phyloP scores from a whole-genome alignment of 2,797 vertebrate genomes.

The Lepus oiostolus region DNA sequence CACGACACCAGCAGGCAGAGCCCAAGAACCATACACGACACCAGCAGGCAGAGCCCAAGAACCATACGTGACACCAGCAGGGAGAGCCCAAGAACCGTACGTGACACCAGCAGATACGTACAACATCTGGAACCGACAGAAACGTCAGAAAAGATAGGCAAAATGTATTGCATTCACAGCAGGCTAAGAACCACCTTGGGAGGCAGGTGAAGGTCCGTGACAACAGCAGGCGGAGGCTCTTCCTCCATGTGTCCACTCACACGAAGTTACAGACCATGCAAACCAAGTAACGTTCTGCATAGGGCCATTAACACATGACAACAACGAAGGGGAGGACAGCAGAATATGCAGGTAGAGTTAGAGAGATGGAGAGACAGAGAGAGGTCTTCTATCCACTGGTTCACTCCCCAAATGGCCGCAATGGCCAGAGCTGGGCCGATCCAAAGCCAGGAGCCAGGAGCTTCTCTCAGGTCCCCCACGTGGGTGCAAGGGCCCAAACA shows the following conservation, averaged over 20 bases:
- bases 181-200: not conserved
- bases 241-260: not conserved
- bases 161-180: not conserved
- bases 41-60: not conserved
- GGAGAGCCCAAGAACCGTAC: not conserved
- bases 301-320: not conserved
- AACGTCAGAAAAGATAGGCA: not conserved
- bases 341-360: not conserved
- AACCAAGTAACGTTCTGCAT: not conserved
- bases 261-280: not conserved
- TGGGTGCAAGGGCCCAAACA: no score
- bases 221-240: not conserved
- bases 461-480: no score
- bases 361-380: no score
- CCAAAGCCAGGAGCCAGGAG: no score
- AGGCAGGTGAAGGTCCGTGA: not conserved
- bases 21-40: not conserved
- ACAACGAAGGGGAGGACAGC: not conserved
- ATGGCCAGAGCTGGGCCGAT: no score
- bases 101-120: not conserved
- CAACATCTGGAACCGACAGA: not conserved
- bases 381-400: no score
- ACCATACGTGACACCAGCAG: not conserved
- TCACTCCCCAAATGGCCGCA: no score
- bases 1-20: not conserved